These are phyloP conservation scores for Poliocrania exsul DNA, from an alignment of 2,797 vertebrate species.

Conservation along the genomic window DNA sequence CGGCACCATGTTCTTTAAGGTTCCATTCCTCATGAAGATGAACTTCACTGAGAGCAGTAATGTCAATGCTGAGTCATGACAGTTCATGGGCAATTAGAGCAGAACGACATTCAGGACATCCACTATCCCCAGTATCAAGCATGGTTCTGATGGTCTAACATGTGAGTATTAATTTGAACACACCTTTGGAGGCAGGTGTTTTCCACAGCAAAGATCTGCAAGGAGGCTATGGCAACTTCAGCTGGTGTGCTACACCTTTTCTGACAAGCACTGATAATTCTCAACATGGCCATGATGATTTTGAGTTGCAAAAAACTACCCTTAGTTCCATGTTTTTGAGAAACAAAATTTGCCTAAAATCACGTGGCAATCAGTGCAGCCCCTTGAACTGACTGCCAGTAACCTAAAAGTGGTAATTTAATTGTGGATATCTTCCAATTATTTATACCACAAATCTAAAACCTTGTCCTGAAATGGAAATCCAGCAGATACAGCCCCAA, in stretches of 20 bases:
- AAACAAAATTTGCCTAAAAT: neutral
- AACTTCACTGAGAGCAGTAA: too few species aligned
- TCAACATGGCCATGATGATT: neutral
- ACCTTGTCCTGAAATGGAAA: neutral
- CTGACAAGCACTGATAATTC: neutral
- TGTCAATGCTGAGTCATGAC: too few species aligned
- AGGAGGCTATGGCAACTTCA: neutral
- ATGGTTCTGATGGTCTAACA: too few species aligned
- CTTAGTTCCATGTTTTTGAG: neutral
- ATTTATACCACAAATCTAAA: neutral
- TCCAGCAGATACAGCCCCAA: neutral
- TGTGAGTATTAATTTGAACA: too few species aligned
- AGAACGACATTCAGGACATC: too few species aligned
- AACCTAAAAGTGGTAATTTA: neutral
- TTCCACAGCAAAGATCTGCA: neutral
- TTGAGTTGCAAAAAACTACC: neutral
- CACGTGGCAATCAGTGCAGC: neutral
- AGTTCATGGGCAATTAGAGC: too few species aligned
- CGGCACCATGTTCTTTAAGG: too few species aligned
- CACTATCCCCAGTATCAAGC: too few species aligned
- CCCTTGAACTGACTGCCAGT: neutral
- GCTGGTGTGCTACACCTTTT: fast-evolving
- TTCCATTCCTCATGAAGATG: too few species aligned
- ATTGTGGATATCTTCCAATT: neutral
- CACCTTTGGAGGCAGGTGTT: neutral